Evolutionary conservation across 2,113 vertebrate genomes (phyloP).

Genomic region (Sminthopsis crassicaudata): DNA sequence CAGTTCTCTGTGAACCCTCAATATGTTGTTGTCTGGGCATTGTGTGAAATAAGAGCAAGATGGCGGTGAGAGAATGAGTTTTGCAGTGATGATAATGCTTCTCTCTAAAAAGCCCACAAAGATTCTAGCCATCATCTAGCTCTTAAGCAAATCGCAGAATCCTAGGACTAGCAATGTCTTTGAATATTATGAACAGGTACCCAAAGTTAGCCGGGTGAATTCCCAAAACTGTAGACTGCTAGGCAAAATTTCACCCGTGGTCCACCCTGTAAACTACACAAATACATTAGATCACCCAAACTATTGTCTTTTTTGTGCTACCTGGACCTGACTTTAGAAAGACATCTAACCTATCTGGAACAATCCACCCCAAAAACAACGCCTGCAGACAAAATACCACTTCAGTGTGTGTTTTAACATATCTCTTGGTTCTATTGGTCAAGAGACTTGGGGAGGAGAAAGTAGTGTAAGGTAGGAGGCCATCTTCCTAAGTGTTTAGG

Average conservation of each 20-base stretch:
- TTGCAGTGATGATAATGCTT: background rate
- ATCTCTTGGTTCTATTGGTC: background rate
- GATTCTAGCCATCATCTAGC: background rate
- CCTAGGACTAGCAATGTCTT: background rate
- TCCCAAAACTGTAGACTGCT: background rate
- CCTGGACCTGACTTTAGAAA: slow-evolving; percentile 20
- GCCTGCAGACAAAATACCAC: background rate
- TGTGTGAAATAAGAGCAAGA: background rate
- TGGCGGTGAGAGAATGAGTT: background rate
- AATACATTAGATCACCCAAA: background rate
- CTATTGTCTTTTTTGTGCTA: slow-evolving; percentile 16
- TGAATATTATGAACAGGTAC: background rate
- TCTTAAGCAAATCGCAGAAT: background rate
- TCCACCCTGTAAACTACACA: background rate
- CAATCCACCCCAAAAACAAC: background rate
- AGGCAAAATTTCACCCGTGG: background rate
- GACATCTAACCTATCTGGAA: background rate
- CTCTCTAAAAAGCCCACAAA: background rate
- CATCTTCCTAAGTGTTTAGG: background rate
- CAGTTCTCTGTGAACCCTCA: background rate
- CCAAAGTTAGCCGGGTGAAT: background rate
- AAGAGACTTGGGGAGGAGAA: background rate
- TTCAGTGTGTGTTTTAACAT: background rate
- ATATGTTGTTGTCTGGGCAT: background rate
- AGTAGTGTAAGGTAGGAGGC: background rate